Evolutionary conservation across 2,888 invertebrate species (phyloP).

Genomic region (Diaprepes abbreviatus): DNA sequence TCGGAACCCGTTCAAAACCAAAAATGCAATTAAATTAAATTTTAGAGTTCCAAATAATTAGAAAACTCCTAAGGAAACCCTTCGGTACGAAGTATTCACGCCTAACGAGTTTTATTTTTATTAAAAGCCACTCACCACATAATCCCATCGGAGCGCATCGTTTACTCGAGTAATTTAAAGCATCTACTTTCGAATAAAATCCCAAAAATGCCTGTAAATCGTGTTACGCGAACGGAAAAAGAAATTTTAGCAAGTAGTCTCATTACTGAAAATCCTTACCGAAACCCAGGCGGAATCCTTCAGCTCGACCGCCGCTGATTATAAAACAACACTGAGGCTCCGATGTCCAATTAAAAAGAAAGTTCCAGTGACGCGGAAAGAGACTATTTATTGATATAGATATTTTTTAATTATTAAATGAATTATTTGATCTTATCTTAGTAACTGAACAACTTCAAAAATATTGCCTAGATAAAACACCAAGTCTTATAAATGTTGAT

Average conservation of each 20-base stretch:
- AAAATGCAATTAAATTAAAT: too few relatives aligned
- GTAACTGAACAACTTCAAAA: too few relatives aligned
- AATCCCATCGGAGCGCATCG: slow-evolving; percentile 10
- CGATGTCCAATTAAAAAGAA: slow-evolving; percentile 46
- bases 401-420: too few relatives aligned
- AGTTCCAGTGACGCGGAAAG: slow-evolving; percentile 14
- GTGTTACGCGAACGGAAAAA: slow-evolving; percentile 35
- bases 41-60: too few relatives aligned
- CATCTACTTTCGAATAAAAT: slow-evolving; percentile 34
- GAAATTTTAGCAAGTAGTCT: slow-evolving; percentile 43
- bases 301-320: slow-evolving; percentile 39
- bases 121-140: slow-evolving; percentile 5
- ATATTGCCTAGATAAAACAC: too few relatives aligned
- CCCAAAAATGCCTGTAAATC: slow-evolving; percentile 44
- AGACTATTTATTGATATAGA: too few relatives aligned
- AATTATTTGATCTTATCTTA: too few relatives aligned
- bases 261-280: slow-evolving; percentile 40
- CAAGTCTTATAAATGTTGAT: too few relatives aligned
- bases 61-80: too few relatives aligned
- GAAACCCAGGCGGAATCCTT: slow-evolving; percentile 41
- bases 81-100: too few relatives aligned
- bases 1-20: too few relatives aligned
- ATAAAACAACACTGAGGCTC: slow-evolving; percentile 39
- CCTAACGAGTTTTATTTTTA: slow-evolving; percentile 7
- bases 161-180: slow-evolving; percentile 28